Evolutionary conservation across 2,797 vertebrate genomes (phyloP).

Genomic region (Spinibarbus caldwelli): DNA sequence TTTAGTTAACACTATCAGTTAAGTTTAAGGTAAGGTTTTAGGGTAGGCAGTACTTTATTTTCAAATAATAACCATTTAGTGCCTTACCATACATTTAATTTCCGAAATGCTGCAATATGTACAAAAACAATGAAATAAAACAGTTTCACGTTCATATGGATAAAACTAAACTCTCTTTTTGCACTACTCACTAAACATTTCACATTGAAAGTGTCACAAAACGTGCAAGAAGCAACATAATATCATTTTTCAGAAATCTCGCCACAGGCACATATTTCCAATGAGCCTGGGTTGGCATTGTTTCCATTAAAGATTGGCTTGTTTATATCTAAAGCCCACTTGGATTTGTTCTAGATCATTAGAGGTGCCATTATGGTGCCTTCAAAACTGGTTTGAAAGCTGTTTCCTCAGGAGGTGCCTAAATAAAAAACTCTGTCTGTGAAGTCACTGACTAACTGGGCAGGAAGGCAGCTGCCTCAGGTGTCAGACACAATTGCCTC

Average conservation of each 20-base stretch:
- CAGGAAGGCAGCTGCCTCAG: conserved; percentile 16
- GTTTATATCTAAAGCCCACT: conserved; percentile 11
- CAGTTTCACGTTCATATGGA: not conserved
- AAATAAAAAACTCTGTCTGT: not conserved
- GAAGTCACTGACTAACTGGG: conserved; percentile 15
- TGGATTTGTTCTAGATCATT: conserved; percentile 1
- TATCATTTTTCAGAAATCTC: not conserved
- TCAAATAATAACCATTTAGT: not conserved
- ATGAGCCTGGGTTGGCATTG: not conserved
- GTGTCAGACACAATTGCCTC: not conserved
- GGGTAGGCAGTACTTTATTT: not conserved
- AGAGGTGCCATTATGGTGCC: not conserved
- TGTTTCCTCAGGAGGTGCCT: conserved; percentile 20
- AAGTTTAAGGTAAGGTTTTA: not conserved
- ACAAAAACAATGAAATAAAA: not conserved
- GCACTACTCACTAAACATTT: not conserved
- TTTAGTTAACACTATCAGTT: not conserved
- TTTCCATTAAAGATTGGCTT: conserved; percentile 1
- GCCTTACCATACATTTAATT: not conserved
- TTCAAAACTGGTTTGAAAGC: not conserved
- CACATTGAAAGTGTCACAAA: not conserved
- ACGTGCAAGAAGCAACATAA: not conserved
- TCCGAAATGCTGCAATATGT: not conserved
- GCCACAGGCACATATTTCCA: not conserved
- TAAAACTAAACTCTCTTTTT: not conserved